These are phyloP conservation scores for Benitochromis conjunctus DNA, from an alignment of 2,113 vertebrate genomes.

Conservation along the genomic window DNA sequence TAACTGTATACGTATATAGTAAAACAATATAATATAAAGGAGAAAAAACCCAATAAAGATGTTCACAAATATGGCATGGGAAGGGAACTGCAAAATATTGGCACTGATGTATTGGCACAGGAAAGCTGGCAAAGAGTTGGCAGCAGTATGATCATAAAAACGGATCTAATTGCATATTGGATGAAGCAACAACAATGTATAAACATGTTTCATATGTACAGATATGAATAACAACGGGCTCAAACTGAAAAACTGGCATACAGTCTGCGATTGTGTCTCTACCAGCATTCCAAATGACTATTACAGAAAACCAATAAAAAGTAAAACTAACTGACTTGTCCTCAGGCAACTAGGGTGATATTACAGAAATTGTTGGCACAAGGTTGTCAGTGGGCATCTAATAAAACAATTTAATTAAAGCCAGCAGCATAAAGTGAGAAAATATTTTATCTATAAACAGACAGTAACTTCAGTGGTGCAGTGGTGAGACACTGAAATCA, in stretches of 20 bases:
- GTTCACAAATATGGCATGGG: background rate
- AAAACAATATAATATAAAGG: conserved; percentile 1
- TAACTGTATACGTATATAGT: conserved; percentile 42
- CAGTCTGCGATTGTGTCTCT: background rate
- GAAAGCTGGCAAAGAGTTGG: conserved; percentile 1
- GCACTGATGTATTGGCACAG: background rate
- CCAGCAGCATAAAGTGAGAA: background rate
- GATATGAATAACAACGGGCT: background rate
- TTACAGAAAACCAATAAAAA: conserved; percentile 15
- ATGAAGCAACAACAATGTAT: background rate
- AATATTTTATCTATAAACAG: background rate
- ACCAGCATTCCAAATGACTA: conserved; percentile 4
- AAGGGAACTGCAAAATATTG: background rate
- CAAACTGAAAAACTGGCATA: background rate
- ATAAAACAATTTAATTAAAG: conserved; percentile 15
- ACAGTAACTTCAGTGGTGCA: background rate
- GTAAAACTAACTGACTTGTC: background rate
- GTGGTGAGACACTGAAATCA: background rate
- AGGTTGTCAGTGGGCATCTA: background rate
- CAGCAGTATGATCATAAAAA: background rate
- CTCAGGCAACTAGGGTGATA: background rate
- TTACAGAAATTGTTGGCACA: background rate
- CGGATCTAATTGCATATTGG: conserved; percentile 8
- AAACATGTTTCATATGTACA: background rate
- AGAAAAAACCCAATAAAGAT: background rate